phyloP scores from a whole-genome alignment of 1,140 invertebrate species.

The Macrobrachium nipponense region DNA sequence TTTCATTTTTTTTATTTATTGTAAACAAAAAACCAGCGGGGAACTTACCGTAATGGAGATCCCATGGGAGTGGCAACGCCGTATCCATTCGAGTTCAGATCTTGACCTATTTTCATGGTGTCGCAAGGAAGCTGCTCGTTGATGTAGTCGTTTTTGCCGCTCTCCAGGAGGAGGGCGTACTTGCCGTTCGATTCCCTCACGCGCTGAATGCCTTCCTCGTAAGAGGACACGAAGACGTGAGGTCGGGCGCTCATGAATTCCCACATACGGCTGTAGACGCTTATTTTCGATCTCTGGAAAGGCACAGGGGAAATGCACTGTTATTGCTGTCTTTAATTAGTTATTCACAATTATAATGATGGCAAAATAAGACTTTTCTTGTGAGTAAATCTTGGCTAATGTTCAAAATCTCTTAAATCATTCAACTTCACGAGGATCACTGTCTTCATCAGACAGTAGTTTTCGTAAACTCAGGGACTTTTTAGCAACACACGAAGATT shows the following conservation, averaged over 20 bases:
- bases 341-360: too few species aligned
- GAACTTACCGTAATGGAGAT: conserved; percentile 85
- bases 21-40: too few species aligned
- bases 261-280: conserved; percentile 92
- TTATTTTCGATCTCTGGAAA: conserved; percentile 86
- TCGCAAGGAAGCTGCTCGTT: conserved; percentile 94
- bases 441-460: too few species aligned
- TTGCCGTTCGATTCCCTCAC: conserved; percentile 82
- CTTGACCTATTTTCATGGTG: conserved; percentile 93
- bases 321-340: background rate
- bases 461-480: too few species aligned
- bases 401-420: too few species aligned
- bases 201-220: conserved; percentile 85
- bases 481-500: too few species aligned
- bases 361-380: too few species aligned
- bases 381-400: too few species aligned
- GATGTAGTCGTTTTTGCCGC: conserved; percentile 93
- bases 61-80: conserved; percentile 92
- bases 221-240: conserved; percentile 84
- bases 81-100: conserved; percentile 94
- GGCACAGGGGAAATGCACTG: conserved; percentile 52
- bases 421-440: too few species aligned
- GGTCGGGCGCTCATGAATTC: conserved; percentile 90
- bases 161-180: conserved; percentile 95
- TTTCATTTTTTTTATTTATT: too few species aligned